Evolutionary conservation across 64 coral and sea anemone genomes (phyloP).

Genomic region (Pocillopora verrucosa): DNA sequence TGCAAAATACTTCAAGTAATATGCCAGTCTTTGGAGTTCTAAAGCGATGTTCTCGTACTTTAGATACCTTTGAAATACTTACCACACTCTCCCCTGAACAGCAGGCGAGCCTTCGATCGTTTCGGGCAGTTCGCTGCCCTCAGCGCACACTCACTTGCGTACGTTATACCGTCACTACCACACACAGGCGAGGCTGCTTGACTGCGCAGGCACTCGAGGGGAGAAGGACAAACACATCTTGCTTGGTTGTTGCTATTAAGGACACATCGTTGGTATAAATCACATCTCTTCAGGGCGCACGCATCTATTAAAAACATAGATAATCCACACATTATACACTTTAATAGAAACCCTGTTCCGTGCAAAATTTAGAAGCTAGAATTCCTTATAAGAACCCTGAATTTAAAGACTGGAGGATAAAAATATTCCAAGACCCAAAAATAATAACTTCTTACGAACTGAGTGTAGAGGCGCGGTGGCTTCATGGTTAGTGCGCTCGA

Average conservation of each 20-base stretch:
- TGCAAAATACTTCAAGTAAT: neutral
- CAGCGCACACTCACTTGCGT: conserved; percentile 70
- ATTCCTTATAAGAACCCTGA: too few relatives aligned
- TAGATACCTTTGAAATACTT: neutral
- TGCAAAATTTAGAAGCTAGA: too few relatives aligned
- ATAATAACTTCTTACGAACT: too few relatives aligned
- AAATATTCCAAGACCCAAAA: too few relatives aligned
- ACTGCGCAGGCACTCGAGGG: conserved; percentile 6
- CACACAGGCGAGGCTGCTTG: conserved; percentile 55
- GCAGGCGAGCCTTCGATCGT: conserved; percentile 22
- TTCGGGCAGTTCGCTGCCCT: conserved; percentile 72
- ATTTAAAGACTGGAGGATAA: too few relatives aligned
- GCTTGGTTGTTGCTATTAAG: conserved; percentile 16
- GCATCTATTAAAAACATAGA: conserved; percentile 41
- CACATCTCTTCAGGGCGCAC: conserved; percentile 52
- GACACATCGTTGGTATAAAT: conserved; percentile 13
- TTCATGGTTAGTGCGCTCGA: too few relatives aligned
- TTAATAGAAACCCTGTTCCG: too few relatives aligned
- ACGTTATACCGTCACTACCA: conserved; percentile 79
- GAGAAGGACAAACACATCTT: conserved; percentile 50
- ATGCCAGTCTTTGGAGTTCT: too few relatives aligned
- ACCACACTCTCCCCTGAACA: conserved; percentile 70
- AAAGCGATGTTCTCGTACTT: too few relatives aligned
- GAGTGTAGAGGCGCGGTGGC: too few relatives aligned
- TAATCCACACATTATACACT: too few relatives aligned